Evolutionary conservation across 2,113 vertebrate genomes (phyloP).

Genomic region (Halichoerus grypus): DNA sequence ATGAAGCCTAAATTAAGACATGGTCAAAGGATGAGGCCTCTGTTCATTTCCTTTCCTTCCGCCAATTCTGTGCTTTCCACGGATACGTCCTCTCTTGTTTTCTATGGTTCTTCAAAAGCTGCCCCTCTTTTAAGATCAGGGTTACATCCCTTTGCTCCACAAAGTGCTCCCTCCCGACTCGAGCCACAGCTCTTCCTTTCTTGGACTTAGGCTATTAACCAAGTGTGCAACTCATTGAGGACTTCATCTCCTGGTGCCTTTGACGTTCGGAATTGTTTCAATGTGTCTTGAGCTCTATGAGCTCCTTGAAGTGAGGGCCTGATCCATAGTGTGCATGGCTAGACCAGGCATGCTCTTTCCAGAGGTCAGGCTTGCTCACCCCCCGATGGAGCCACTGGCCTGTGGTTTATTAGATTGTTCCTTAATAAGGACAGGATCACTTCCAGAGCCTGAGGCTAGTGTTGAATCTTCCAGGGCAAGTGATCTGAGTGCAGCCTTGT

Average conservation of each 20-base stretch:
- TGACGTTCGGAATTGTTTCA: neutral
- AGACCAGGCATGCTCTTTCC: neutral
- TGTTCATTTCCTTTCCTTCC: neutral
- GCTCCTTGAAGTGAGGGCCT: neutral
- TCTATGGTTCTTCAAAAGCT: neutral
- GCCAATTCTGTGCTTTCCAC: neutral
- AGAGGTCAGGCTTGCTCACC: neutral
- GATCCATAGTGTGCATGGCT: neutral
- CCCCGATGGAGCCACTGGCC: neutral
- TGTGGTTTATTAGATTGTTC: neutral
- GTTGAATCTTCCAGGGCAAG: neutral
- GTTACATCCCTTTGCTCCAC: neutral
- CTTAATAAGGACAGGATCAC: neutral
- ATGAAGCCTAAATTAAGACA: neutral
- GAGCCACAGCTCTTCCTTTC: neutral
- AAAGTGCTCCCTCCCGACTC: neutral
- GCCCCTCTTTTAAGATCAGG: neutral
- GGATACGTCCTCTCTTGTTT: neutral
- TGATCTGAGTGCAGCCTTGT: neutral
- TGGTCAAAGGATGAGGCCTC: neutral
- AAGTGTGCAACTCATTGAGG: neutral
- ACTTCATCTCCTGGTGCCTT: neutral
- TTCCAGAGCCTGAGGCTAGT: neutral
- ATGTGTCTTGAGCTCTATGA: neutral
- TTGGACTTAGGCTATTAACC: neutral